Conservation (phyloP, 2,113 vertebrate species). For the Semnornis frantzii region DNA sequence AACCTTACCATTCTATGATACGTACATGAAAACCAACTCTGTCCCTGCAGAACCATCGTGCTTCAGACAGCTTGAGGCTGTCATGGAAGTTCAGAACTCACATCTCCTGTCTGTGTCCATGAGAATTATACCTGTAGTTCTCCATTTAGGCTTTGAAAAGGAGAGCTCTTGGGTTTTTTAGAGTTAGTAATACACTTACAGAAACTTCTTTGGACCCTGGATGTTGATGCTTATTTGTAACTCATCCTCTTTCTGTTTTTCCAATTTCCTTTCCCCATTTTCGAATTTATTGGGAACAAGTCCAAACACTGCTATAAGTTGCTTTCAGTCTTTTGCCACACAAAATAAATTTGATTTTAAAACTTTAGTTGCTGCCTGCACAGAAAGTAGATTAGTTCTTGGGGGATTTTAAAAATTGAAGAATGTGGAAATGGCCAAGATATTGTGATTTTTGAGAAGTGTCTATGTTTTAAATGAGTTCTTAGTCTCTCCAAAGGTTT, state of each 20-base stretch:
- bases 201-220: neutral
- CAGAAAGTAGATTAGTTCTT: neutral
- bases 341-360: conserved; percentile 15
- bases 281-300: neutral
- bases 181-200: neutral
- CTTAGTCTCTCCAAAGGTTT: neutral
- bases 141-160: neutral
- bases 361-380: neutral
- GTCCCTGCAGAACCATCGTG: neutral
- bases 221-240: neutral
- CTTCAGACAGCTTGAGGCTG: neutral
- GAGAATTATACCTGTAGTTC: neutral
- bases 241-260: neutral
- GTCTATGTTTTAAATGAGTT: neutral
- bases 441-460: neutral
- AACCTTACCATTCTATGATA: no score
- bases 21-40: neutral
- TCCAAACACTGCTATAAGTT: neutral
- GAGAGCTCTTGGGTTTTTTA: neutral
- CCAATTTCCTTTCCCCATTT: neutral
- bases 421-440: neutral
- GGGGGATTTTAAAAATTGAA: conserved; percentile 46
- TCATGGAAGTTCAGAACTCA: neutral
- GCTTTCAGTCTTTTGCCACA: neutral
- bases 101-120: neutral